A percentile compares a stretch with the other conserved stretches of the same genome.
Evolutionary conservation across 2,888 invertebrate species (phyloP).

Genomic region (Caenorhabditis zanzibari): DNA sequence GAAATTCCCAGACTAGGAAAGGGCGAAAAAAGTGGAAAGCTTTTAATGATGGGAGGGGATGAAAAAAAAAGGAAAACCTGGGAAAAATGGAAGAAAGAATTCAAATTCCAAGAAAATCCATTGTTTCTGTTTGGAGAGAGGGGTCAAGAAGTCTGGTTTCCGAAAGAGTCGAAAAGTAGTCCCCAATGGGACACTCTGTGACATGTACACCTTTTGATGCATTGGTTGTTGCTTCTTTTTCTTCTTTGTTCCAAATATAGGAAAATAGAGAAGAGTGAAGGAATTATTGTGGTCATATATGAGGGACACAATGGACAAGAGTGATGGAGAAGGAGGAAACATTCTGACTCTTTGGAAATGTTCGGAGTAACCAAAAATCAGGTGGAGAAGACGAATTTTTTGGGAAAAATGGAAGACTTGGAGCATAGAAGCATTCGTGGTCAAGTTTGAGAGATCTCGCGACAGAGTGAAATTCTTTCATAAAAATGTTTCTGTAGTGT

Average conservation of each 20-base stretch:
- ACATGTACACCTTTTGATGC: slow-evolving; percentile 47
- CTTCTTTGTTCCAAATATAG: slow-evolving; percentile 36
- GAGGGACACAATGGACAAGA: slow-evolving; percentile 22
- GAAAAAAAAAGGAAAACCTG: slow-evolving; percentile 11
- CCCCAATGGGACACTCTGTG: slow-evolving; percentile 27
- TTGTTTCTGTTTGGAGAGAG: slow-evolving; percentile 28
- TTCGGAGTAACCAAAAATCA: slow-evolving; percentile 20
- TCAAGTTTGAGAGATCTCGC: too few relatives aligned
- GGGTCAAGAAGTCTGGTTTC: background rate
- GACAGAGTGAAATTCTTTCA: too few relatives aligned
- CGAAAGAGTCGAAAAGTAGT: background rate
- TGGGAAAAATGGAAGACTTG: too few relatives aligned
- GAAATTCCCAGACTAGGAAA: background rate
- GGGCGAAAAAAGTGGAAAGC: slow-evolving; percentile 1
- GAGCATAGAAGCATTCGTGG: too few relatives aligned
- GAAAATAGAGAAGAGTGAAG: slow-evolving; percentile 3
- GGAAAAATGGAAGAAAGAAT: background rate
- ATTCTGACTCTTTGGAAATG: background rate
- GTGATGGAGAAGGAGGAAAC: slow-evolving; percentile 15
- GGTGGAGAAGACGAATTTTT: background rate
- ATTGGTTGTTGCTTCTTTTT: slow-evolving; percentile 23
- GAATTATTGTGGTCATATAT: slow-evolving; percentile 38
- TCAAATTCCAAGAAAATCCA: background rate
- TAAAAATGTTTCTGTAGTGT: too few relatives aligned
- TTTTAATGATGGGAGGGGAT: slow-evolving; percentile 17